Conservation (phyloP, 2,888 invertebrate genomes). For the Cenopis cana region DNA sequence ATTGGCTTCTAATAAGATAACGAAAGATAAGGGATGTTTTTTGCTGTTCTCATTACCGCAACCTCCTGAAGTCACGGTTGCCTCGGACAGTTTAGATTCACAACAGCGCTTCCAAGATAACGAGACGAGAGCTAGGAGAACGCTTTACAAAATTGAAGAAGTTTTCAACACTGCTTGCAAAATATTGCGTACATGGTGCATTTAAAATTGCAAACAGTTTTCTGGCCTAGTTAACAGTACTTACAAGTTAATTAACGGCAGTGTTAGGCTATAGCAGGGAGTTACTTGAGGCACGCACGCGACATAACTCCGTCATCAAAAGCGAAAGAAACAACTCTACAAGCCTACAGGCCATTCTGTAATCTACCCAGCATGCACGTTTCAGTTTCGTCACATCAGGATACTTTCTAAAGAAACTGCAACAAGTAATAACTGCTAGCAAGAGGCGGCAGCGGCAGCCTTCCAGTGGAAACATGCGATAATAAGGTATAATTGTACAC, state of each 20-base stretch:
- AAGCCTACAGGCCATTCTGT: slow-evolving; percentile 65
- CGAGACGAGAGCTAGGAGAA: background rate
- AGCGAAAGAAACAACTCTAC: slow-evolving; percentile 67
- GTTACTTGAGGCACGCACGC: slow-evolving; percentile 74
- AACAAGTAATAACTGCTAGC: slow-evolving; percentile 69
- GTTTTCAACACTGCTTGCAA: slow-evolving; percentile 44
- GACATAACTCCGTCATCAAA: slow-evolving; percentile 72
- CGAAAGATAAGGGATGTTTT: slow-evolving; percentile 12
- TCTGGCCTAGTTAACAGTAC: slow-evolving; percentile 61
- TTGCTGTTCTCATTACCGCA: slow-evolving; percentile 7
- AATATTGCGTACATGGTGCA: slow-evolving; percentile 43
- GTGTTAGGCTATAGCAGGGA: slow-evolving; percentile 54
- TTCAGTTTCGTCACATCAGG: slow-evolving; percentile 81
- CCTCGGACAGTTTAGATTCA: slow-evolving; percentile 35
- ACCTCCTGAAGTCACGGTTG: slow-evolving; percentile 20
- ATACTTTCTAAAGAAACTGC: slow-evolving; percentile 83
- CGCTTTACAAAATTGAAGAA: slow-evolving; percentile 25
- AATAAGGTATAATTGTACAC: slow-evolving; percentile 83
- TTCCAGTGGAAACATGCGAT: slow-evolving; percentile 83
- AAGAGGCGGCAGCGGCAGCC: slow-evolving; percentile 64
- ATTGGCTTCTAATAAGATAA: background rate
- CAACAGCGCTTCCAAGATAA: slow-evolving; percentile 24
- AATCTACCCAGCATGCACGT: slow-evolving; percentile 70
- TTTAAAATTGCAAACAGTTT: slow-evolving; percentile 60
- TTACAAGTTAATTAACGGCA: slow-evolving; percentile 59